These are phyloP conservation scores for Muricea muricata DNA, from an alignment of 92 coral and sea anemone species.

Conservation along the genomic window DNA sequence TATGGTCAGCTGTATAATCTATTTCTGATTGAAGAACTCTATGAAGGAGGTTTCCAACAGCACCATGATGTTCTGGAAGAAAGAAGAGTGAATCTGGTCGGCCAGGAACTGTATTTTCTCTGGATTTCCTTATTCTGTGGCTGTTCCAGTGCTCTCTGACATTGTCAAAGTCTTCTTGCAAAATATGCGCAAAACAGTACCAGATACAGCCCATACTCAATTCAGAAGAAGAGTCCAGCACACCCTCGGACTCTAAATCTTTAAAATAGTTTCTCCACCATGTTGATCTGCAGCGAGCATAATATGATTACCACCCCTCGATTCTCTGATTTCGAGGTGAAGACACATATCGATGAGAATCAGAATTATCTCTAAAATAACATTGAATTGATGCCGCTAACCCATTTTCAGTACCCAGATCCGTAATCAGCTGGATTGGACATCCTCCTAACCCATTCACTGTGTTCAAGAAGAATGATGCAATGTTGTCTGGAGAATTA, in stretches of 20 bases:
- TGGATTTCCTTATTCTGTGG: conserved; percentile 54
- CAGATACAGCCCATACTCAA: not conserved
- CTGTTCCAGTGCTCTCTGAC: not conserved
- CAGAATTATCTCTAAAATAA: too few relatives aligned
- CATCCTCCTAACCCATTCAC: conserved; percentile 66
- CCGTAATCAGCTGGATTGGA: too few relatives aligned
- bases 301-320: not conserved
- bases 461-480: conserved; percentile 19
- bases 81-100: conserved; percentile 61
- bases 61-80: too few relatives aligned
- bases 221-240: too few relatives aligned
- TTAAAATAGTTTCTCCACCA: conserved; percentile 11
- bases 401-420: conserved; percentile 74
- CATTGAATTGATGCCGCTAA: conserved; percentile 67
- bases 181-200: not conserved
- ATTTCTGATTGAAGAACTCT: not conserved
- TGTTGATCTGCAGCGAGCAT: not conserved
- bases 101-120: conserved; percentile 32
- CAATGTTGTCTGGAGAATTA: too few relatives aligned
- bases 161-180: conserved; percentile 31
- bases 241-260: not conserved
- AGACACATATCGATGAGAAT: conserved; percentile 67
- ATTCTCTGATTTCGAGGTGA: conserved; percentile 35
- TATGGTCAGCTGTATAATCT: not conserved
- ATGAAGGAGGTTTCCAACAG: not conserved